Conservation (phyloP, 2,888 invertebrate species). For the Vannuccia rotundouncinata region DNA sequence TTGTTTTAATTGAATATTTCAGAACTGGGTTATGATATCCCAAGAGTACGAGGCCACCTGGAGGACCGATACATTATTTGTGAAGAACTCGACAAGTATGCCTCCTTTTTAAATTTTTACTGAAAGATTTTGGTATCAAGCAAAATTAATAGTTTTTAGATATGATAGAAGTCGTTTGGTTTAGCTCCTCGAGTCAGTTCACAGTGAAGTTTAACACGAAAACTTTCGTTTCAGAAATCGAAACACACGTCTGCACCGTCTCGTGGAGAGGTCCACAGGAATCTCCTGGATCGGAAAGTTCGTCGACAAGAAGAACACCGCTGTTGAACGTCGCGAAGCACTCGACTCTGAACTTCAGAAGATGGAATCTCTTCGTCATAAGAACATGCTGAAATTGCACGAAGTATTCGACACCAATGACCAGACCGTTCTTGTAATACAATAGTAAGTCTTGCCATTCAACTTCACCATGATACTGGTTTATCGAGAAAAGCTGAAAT, state of each 20-base stretch:
- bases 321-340: conserved; percentile 54
- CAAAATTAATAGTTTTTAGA: too few relatives aligned
- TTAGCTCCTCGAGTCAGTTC: too few relatives aligned
- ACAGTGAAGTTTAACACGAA: too few relatives aligned
- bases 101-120: too few relatives aligned
- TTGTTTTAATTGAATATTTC: too few relatives aligned
- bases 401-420: conserved; percentile 57
- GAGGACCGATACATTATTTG: neutral
- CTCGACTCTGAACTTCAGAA: conserved; percentile 58
- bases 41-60: neutral
- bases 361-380: conserved; percentile 57
- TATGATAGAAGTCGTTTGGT: too few relatives aligned
- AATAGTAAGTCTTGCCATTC: conserved; percentile 54
- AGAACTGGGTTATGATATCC: neutral
- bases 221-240: conserved; percentile 22
- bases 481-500: too few relatives aligned
- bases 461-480: too few relatives aligned
- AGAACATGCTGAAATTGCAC: conserved; percentile 56
- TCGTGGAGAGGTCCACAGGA: conserved; percentile 57
- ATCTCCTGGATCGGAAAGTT: conserved; percentile 58
- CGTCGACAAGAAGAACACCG: conserved; percentile 48
- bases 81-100: conserved; percentile 8
- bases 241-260: conserved; percentile 50
- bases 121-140: too few relatives aligned
- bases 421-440: conserved; percentile 58